Percentiles rank a stretch among this genome's conserved stretches.
Evolutionary conservation across 2,797 vertebrate genomes (phyloP).

Genomic region (Gobionotothen gibberifrons): DNA sequence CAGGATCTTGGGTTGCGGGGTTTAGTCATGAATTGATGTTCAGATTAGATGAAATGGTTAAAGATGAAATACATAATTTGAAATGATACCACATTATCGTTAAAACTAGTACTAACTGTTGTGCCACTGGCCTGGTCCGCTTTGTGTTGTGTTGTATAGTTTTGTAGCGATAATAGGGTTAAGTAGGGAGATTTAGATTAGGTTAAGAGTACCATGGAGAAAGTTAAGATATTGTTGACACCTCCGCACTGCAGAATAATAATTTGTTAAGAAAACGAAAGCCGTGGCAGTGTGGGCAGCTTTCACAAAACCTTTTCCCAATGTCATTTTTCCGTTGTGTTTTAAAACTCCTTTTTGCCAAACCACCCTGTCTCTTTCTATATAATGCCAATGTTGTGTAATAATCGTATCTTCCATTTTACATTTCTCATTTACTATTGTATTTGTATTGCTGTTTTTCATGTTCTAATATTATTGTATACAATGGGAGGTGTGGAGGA

Average conservation of each 20-base stretch:
- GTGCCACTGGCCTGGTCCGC: conserved; percentile 48
- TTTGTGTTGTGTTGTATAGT: conserved; percentile 72
- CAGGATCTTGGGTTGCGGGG: not conserved
- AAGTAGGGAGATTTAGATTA: conserved; percentile 61
- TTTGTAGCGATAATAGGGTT: conserved; percentile 68
- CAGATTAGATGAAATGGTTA: conserved; percentile 7
- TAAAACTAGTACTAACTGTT: conserved; percentile 45
- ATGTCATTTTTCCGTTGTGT: conserved; percentile 39
- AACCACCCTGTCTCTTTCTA: conserved; percentile 52
- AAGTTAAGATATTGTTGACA: conserved; percentile 57
- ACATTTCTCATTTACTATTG: conserved; percentile 71
- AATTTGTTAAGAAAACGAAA: conserved; percentile 6
- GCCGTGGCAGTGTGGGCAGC: conserved; percentile 64
- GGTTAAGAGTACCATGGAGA: conserved; percentile 44
- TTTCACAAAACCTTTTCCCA: conserved; percentile 25
- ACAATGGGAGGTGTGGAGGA: conserved; percentile 42
- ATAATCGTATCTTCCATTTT: conserved; percentile 68
- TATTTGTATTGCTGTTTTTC: conserved; percentile 74
- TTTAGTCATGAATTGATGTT: conserved; percentile 1
- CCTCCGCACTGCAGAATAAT: conserved; percentile 61
- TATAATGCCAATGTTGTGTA: conserved; percentile 70
- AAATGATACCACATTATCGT: conserved; percentile 36
- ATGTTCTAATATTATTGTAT: conserved; percentile 74
- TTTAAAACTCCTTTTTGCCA: conserved; percentile 51
- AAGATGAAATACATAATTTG: conserved; percentile 38